A percentile compares a stretch with the other conserved stretches of the same genome.
Evolutionary conservation across 2,113 vertebrate species (phyloP).

Genomic region (Eonycteris spelaea): DNA sequence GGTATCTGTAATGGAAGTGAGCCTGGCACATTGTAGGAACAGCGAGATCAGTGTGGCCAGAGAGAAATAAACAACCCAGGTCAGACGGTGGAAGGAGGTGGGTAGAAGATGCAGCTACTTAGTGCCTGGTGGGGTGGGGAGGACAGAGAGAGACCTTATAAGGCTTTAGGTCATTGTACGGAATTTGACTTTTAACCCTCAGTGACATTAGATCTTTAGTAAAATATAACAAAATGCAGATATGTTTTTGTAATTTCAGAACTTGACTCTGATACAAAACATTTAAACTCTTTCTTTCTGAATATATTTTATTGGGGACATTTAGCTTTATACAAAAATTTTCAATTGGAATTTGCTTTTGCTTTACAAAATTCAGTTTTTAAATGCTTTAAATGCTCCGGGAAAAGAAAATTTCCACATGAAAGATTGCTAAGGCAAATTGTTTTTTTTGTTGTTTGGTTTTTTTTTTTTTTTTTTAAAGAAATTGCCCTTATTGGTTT

Average conservation of each 20-base stretch:
- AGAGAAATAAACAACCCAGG: neutral
- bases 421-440: neutral
- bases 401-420: neutral
- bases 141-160: neutral
- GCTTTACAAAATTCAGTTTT: constrained; percentile 27
- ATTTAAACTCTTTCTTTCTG: constrained; percentile 27
- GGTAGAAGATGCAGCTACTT: neutral
- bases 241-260: constrained; percentile 52
- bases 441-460: constrained; percentile 11
- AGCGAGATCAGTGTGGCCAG: neutral
- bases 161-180: neutral
- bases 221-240: constrained; percentile 64
- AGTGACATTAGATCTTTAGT: constrained; percentile 54
- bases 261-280: constrained; percentile 21
- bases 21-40: neutral
- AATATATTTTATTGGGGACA: constrained; percentile 11
- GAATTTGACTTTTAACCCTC: constrained; percentile 65
- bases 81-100: fast-evolving
- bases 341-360: constrained; percentile 36
- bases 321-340: constrained; percentile 17
- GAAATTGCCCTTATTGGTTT: neutral
- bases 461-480: constrained; percentile 27
- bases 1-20: fast-evolving
- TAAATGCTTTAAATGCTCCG: constrained; percentile 28
- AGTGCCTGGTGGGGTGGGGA: neutral